Percentiles rank a stretch among this genome's conserved stretches.
Conservation (phyloP, 2,797 vertebrate genomes). For the Gymnoscopelus microlampas region DNA sequence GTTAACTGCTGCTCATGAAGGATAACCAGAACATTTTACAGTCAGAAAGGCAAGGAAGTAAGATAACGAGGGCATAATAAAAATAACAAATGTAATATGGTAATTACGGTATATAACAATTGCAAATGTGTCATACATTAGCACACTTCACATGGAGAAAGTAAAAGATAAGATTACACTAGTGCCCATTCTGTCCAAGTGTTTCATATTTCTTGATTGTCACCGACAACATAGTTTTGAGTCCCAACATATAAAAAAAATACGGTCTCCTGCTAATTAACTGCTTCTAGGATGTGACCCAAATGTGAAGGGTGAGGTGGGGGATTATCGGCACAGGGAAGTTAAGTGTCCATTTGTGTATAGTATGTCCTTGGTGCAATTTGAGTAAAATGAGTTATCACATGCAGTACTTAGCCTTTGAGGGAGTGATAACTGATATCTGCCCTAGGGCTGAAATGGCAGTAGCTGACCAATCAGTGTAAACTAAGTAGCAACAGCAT, state of each 20-base stretch:
- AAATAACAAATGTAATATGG: slow-evolving; percentile 34
- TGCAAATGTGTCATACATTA: slow-evolving; percentile 14
- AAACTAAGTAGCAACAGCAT: too few species aligned
- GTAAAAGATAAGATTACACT: slow-evolving; percentile 27
- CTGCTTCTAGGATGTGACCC: slow-evolving; percentile 31
- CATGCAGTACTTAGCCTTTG: background rate
- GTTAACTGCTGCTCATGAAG: slow-evolving; percentile 13
- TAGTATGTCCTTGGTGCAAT: slow-evolving; percentile 11
- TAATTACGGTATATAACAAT: slow-evolving; percentile 13
- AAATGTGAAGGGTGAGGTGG: slow-evolving; percentile 1
- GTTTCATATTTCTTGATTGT: slow-evolving; percentile 60
- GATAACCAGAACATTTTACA: slow-evolving; percentile 5
- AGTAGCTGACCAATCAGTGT: too few species aligned
- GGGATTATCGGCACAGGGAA: slow-evolving; percentile 17
- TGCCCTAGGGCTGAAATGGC: too few species aligned
- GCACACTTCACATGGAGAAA: slow-evolving; percentile 26
- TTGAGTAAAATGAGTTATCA: background rate
- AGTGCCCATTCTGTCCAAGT: slow-evolving; percentile 6
- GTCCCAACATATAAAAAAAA: slow-evolving; percentile 12
- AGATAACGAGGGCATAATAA: slow-evolving; percentile 38
- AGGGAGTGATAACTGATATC: too few species aligned
- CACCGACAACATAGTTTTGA: slow-evolving; percentile 32
- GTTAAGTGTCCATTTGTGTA: slow-evolving; percentile 15
- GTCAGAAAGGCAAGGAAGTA: slow-evolving; percentile 18
- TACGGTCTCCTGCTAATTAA: slow-evolving; percentile 23